phyloP scores from a whole-genome alignment of 2,888 invertebrate species.

The Callosobruchus maculatus region DNA sequence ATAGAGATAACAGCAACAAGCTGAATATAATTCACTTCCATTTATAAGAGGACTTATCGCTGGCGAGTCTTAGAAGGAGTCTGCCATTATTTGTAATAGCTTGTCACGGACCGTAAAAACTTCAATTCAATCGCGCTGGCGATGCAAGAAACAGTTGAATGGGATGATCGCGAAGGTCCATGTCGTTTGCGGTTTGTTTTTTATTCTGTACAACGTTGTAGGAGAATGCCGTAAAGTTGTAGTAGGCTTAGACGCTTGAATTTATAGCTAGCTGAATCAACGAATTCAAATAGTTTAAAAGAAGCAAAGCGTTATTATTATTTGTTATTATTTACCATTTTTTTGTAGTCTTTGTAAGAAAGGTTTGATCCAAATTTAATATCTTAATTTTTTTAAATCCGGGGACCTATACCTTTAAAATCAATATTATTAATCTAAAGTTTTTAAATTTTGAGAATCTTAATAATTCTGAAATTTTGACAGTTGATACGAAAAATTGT shows the following conservation, averaged over 20 bases:
- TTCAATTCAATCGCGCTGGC: neutral
- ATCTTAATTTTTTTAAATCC: too few species aligned
- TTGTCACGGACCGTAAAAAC: neutral
- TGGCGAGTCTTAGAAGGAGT: neutral
- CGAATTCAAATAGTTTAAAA: too few species aligned
- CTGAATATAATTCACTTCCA: constrained; percentile 1
- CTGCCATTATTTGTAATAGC: constrained; percentile 1
- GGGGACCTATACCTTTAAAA: too few species aligned
- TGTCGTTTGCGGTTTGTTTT: neutral
- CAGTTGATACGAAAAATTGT: too few species aligned
- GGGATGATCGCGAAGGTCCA: neutral
- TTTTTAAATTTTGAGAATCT: too few species aligned
- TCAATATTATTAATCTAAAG: too few species aligned
- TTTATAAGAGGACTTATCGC: neutral
- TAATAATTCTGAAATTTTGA: too few species aligned
- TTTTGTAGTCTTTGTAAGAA: too few species aligned
- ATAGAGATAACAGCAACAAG: neutral
- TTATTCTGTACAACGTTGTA: neutral
- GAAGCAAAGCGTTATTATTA: too few species aligned
- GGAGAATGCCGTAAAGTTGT: neutral
- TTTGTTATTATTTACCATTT: too few species aligned
- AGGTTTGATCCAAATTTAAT: too few species aligned
- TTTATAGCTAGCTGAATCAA: too few species aligned
- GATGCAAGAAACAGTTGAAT: neutral
- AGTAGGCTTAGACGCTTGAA: neutral